Evolutionary conservation across 2,888 invertebrate species (phyloP).

Genomic region (Abscondita cerata): DNA sequence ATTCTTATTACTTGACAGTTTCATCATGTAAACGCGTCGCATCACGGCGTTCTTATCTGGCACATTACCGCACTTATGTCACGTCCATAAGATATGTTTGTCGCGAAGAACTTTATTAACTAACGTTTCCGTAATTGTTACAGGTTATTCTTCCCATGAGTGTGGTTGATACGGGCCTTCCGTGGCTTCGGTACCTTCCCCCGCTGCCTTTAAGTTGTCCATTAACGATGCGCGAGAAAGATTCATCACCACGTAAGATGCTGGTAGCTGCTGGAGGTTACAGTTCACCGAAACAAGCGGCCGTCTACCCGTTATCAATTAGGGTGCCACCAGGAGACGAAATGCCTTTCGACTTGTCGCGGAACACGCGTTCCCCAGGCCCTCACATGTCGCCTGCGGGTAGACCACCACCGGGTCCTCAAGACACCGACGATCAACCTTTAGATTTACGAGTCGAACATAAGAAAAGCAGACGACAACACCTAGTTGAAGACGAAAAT

Average conservation of each 20-base stretch:
- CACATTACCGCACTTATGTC: conserved; percentile 52
- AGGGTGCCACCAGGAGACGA: conserved; percentile 63
- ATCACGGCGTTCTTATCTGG: conserved; percentile 47
- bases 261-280: conserved; percentile 65
- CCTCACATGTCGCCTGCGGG: conserved; percentile 66
- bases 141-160: conserved; percentile 66
- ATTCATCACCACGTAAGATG: conserved; percentile 91
- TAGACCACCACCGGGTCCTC: conserved; percentile 63
- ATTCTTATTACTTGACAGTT: conserved; percentile 18
- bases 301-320: conserved; percentile 72
- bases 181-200: conserved; percentile 61
- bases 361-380: conserved; percentile 59
- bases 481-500: conserved; percentile 80
- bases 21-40: conserved; percentile 26
- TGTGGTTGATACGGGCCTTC: conserved; percentile 73
- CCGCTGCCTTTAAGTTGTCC: conserved; percentile 60
- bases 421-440: conserved; percentile 74
- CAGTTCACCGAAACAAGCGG: conserved; percentile 76
- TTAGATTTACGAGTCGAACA: conserved; percentile 87
- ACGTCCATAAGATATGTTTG: conserved; percentile 50
- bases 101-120: conserved; percentile 37
- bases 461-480: conserved; percentile 70
- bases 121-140: conserved; percentile 34
- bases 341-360: conserved; percentile 74
- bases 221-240: conserved; percentile 87